A percentile compares a stretch with the other conserved stretches of the same genome.
These are phyloP conservation scores for Pheosia gnoma DNA, from an alignment of 2,888 invertebrate genomes.

Conservation along the genomic window DNA sequence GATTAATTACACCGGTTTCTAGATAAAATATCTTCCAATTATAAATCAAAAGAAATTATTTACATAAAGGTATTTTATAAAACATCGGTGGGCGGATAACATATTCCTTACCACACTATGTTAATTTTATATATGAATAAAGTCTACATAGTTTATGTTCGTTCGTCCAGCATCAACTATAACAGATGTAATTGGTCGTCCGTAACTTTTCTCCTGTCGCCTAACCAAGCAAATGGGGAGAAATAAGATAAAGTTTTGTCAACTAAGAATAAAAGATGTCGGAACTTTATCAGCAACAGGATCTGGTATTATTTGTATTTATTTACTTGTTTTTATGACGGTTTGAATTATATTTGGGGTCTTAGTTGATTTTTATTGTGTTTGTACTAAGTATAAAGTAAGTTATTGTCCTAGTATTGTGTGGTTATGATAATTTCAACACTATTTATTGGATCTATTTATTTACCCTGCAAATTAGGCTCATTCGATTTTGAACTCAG, in stretches of 20 bases:
- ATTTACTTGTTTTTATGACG: slow-evolving; percentile 39
- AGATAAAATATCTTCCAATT: no score
- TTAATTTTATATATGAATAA: neutral
- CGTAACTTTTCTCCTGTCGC: slow-evolving; percentile 43
- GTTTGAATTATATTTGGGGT: slow-evolving; percentile 21
- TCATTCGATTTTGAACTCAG: no score
- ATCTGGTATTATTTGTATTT: slow-evolving; percentile 31
- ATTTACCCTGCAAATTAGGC: no score
- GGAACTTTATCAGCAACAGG: slow-evolving; percentile 27
- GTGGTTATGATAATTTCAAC: no score
- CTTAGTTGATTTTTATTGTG: neutral
- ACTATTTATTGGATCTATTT: no score
- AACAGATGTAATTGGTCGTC: slow-evolving; percentile 45
- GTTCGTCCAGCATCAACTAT: slow-evolving; percentile 29
- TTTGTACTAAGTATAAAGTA: no score
- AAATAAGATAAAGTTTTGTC: slow-evolving; percentile 51
- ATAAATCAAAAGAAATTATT: no score
- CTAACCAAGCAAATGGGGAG: slow-evolving; percentile 50
- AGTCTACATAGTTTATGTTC: slow-evolving; percentile 8
- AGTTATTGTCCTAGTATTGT: no score
- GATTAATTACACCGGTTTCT: no score
- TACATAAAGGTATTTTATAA: no score
- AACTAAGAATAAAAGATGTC: slow-evolving; percentile 52
- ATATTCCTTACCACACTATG: no score
- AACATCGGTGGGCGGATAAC: no score